Percentiles rank a stretch among this genome's conserved stretches.
Conservation (phyloP, 2,797 vertebrate genomes). For the Myotis planiceps region DNA sequence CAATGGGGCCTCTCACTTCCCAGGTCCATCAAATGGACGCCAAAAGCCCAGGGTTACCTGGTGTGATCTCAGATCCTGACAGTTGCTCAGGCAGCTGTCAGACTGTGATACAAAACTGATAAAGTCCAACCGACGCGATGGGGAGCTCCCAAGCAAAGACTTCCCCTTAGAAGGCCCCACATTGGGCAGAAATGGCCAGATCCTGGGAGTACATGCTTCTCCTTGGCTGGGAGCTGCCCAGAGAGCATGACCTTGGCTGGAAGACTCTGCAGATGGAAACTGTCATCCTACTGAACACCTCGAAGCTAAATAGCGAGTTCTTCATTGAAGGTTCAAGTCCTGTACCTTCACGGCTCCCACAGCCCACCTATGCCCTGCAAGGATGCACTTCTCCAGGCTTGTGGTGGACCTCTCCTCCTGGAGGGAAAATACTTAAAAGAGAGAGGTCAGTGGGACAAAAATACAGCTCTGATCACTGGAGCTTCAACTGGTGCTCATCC, state of each 20-base stretch:
- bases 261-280: neutral
- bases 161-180: neutral
- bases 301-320: neutral
- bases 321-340: neutral
- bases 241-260: neutral
- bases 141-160: neutral
- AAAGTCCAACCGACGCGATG: neutral
- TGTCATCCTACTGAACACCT: neutral
- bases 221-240: neutral
- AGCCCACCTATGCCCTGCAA: neutral
- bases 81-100: neutral
- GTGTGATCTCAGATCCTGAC: neutral
- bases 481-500: neutral
- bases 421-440: neutral
- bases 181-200: neutral
- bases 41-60: neutral
- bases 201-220: neutral
- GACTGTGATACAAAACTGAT: neutral
- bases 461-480: neutral
- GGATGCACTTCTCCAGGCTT: neutral
- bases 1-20: neutral
- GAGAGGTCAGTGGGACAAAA: neutral
- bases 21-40: neutral
- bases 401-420: neutral
- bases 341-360: accelerated